A percentile compares a stretch with the other conserved stretches of the same genome.
Conservation (phyloP, 2,797 vertebrate species). For the Crenuchus spilurus region DNA sequence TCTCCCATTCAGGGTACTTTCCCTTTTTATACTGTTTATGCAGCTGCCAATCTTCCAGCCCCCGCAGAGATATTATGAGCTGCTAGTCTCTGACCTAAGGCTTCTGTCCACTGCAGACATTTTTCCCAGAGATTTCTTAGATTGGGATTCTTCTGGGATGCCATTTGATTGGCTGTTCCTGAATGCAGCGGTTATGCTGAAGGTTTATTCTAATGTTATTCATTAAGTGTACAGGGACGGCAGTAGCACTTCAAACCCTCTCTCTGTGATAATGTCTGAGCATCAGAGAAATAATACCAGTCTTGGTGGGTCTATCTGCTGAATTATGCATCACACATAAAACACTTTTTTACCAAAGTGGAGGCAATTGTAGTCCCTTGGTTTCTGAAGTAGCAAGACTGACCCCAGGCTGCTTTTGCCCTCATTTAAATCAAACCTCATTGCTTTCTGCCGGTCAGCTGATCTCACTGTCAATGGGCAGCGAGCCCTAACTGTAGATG, state of each 20-base stretch:
- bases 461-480: neutral
- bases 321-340: constrained; percentile 65
- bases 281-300: constrained; percentile 51
- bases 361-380: constrained; percentile 43
- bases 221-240: constrained; percentile 55
- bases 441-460: neutral
- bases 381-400: constrained; percentile 35
- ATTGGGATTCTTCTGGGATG: constrained; percentile 16
- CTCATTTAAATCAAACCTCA: constrained; percentile 8
- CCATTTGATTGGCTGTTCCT: constrained; percentile 41
- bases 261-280: constrained; percentile 52
- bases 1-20: neutral
- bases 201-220: constrained; percentile 54
- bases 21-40: neutral
- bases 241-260: constrained; percentile 33
- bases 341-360: constrained; percentile 53
- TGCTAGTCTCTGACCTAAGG: constrained; percentile 28
- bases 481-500: neutral
- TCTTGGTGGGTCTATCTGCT: constrained; percentile 55
- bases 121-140: constrained; percentile 15
- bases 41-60: neutral
- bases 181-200: constrained; percentile 30
- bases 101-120: constrained; percentile 22
- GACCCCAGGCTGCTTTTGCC: constrained; percentile 31
- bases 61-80: constrained; percentile 1